A percentile compares a stretch with the other conserved stretches of the same genome.
These are phyloP conservation scores for Heteropelma amictum DNA, from an alignment of 2,888 invertebrate species.

Conservation along the genomic window DNA sequence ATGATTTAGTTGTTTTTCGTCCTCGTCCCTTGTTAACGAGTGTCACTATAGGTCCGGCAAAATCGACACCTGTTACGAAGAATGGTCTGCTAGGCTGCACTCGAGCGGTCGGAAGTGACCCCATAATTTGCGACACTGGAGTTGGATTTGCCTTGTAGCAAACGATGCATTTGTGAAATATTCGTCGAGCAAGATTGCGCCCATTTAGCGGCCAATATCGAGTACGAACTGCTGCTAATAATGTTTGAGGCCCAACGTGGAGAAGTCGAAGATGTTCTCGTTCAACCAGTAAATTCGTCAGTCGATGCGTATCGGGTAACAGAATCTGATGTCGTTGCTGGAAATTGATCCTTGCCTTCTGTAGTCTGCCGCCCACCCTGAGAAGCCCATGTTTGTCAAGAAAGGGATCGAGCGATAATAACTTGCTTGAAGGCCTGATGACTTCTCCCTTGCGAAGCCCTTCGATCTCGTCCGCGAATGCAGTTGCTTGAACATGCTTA, in stretches of 20 bases:
- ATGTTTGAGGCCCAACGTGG: conserved; percentile 51
- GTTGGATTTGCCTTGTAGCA: conserved; percentile 39
- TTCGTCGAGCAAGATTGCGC: conserved; percentile 40
- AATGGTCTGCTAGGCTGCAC: conserved; percentile 37
- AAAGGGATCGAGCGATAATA: conserved; percentile 33
- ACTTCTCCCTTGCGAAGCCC: conserved; percentile 1
- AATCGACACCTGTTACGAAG: conserved; percentile 42
- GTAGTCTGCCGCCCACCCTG: conserved; percentile 51
- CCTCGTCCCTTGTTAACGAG: conserved; percentile 36
- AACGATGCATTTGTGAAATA: conserved; percentile 50
- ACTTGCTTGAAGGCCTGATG: conserved; percentile 12
- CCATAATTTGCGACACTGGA: neutral
- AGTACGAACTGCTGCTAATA: conserved; percentile 39
- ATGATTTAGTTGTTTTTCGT: conserved; percentile 48
- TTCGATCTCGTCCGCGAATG: conserved; percentile 21
- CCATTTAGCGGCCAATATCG: conserved; percentile 54
- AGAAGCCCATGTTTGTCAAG: conserved; percentile 26
- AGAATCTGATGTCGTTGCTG: conserved; percentile 30
- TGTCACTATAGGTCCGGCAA: conserved; percentile 44
- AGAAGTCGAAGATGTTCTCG: conserved; percentile 43
- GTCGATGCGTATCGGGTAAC: conserved; percentile 11
- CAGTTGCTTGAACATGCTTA: neutral
- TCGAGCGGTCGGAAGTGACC: conserved; percentile 1
- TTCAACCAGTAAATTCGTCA: conserved; percentile 46
- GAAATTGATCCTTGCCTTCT: conserved; percentile 3